Base-by-base conservation (phyloP, 2,888 invertebrate genomes). In the Nemoura dubitans region DNA sequence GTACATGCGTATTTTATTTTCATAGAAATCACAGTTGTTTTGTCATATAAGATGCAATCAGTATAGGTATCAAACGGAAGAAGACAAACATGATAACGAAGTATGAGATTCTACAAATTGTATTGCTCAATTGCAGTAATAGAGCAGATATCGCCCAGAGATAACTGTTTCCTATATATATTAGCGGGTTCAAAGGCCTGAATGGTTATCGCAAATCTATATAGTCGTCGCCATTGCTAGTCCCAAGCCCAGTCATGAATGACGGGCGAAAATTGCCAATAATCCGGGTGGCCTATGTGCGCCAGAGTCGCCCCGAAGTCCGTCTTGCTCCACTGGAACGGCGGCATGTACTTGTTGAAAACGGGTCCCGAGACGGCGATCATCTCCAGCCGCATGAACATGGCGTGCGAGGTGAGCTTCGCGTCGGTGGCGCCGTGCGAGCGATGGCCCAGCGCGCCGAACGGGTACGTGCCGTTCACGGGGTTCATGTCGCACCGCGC, bases 401-500 rank as follows among this genome's bases (percentile, higher is more conserved):
- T 91, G 16, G 89, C 88, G 25, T 91, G 90, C 90, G 91, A 92
- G 2, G 93, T 93, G 85, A 95, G 92, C 92, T 96, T 96, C 90
- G 94, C 93, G 91, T 96, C 96, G 0, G 94, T 95, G 43, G 93
- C 95, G 88, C 95, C 96, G 91, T 95, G 95, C 89, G 93, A 93
- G 88, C 95, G 93, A 91, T 95, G 95, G 0, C 95, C 94, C 83
- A 96, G 92, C 80, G 94, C 94, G 30, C 92, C 92, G 91, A 96
- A 94, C 25, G 95, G 95, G 90, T 94, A 96, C 27, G 93, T 93
- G n/a, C 96, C 96, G 89, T 94, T 94, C 3, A 92, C 92, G 0
- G 94, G 94, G 91, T 96, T 96, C 88, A 96, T 92, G 91, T 96
- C 96, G 90, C 94, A 93, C 83, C 96, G 90, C 0, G 95, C 94